Evolutionary conservation across 2,113 vertebrate genomes (phyloP).

Genomic region (Corythornis cristatus): DNA sequence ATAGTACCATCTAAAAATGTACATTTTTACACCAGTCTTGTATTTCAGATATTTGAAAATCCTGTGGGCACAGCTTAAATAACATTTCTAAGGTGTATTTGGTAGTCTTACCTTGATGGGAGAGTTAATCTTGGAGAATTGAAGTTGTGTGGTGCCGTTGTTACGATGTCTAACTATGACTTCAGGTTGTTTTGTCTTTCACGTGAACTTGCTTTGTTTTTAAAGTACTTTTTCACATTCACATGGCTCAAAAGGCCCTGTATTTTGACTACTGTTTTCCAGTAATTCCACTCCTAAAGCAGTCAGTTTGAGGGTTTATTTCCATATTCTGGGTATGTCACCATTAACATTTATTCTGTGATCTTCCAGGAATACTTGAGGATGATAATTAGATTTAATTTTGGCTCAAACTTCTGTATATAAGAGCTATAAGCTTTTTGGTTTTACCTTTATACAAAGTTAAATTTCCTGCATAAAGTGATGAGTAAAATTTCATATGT

Average conservation of each 20-base stretch:
- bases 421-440: not conserved
- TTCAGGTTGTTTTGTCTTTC: not conserved
- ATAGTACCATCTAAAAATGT: not conserved
- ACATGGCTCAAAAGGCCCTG: not conserved
- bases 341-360: not conserved
- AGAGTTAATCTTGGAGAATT: not conserved
- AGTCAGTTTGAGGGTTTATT: not conserved
- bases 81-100: not conserved
- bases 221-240: not conserved
- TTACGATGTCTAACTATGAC: not conserved
- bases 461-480: not conserved
- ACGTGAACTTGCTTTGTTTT: not conserved
- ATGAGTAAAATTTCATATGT: not conserved
- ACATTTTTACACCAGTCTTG: not conserved
- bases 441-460: not conserved
- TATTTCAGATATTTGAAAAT: not conserved
- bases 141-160: not conserved
- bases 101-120: not conserved
- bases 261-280: not conserved
- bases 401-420: not conserved
- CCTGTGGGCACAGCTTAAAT: not conserved
- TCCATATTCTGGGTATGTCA: not conserved
- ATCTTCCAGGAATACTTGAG: not conserved
- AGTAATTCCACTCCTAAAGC: not conserved
- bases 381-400: not conserved